A percentile compares a stretch with the other conserved stretches of the same genome.
phyloP scores from a whole-genome alignment of 2,888 invertebrate species.

The Nycteola revayana region DNA sequence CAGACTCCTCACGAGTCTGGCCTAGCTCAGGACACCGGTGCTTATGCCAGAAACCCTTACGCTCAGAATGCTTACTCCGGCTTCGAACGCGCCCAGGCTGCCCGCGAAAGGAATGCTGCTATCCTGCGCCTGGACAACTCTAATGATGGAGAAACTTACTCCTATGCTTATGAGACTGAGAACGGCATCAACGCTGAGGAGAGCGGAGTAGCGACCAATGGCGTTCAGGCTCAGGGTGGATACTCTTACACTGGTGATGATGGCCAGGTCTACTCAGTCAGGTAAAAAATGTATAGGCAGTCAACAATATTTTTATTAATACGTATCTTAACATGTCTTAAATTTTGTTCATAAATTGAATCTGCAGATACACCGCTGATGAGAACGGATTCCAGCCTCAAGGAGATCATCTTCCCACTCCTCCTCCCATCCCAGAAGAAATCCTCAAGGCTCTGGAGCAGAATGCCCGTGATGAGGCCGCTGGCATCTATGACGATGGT shows the following conservation, averaged over 20 bases:
- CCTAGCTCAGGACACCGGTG: conserved; percentile 15
- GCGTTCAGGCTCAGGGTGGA: conserved; percentile 68
- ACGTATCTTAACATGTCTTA: too few species aligned
- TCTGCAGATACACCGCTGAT: conserved; percentile 73
- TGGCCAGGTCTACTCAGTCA: conserved; percentile 65
- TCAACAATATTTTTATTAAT: too few species aligned
- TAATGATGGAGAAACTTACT: conserved; percentile 64
- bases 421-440: conserved; percentile 70
- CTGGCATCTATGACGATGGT: conserved; percentile 73
- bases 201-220: conserved; percentile 65
- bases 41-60: conserved; percentile 16
- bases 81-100: conserved; percentile 54
- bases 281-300: conserved; percentile 38
- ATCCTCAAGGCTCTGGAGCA: conserved; percentile 66
- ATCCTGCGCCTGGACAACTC: conserved; percentile 63
- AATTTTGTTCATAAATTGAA: too few species aligned
- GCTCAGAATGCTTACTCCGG: conserved; percentile 27
- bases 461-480: conserved; percentile 70
- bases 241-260: conserved; percentile 72
- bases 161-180: conserved; percentile 67
- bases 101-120: conserved; percentile 64
- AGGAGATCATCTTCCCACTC: conserved; percentile 71
- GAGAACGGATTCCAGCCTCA: conserved; percentile 71
- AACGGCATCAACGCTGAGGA: conserved; percentile 72
- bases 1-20: conserved; percentile 30